Conservation (phyloP, 2,113 vertebrate genomes). For the Antidorcas marsupialis region DNA sequence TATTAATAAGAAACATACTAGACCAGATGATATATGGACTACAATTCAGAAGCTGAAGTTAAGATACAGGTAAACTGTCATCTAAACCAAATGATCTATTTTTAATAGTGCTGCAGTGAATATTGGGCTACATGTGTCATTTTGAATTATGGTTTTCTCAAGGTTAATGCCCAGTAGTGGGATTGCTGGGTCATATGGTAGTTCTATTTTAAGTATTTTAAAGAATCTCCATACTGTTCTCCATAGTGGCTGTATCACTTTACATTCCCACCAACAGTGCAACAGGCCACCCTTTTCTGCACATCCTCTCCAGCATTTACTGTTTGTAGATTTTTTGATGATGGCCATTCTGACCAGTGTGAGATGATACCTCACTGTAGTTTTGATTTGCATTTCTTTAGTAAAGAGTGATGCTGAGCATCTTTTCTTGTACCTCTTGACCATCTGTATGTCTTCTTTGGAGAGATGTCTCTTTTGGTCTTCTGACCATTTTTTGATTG, state of each 20-base stretch:
- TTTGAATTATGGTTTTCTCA: background rate
- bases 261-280: background rate
- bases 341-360: background rate
- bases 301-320: background rate
- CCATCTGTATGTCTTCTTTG: background rate
- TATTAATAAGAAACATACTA: background rate
- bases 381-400: background rate
- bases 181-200: background rate
- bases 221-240: background rate
- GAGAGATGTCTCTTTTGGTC: background rate
- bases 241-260: background rate
- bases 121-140: background rate
- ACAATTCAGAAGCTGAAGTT: background rate
- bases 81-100: background rate
- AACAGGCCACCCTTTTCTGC: background rate
- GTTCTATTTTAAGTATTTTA: background rate
- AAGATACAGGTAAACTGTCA: background rate
- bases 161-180: background rate
- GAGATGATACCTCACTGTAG: background rate
- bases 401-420: background rate
- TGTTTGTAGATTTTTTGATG: background rate
- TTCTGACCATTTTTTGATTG: background rate
- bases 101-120: background rate
- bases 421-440: background rate
- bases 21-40: background rate